Evolutionary conservation across 2,113 vertebrate genomes (phyloP).

Genomic region (Corvus cornix): DNA sequence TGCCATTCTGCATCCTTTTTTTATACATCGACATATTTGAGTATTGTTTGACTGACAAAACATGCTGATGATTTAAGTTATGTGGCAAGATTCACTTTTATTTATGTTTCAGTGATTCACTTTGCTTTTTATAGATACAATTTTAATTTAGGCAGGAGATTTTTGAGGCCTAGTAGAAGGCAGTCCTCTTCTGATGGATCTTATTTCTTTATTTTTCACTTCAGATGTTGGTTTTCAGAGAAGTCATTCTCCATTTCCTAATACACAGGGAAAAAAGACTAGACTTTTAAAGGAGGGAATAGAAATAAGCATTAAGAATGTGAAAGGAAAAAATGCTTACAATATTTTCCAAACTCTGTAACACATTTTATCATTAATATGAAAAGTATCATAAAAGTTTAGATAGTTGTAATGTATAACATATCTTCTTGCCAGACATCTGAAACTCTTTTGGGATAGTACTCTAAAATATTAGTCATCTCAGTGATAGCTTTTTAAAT

Average conservation of each 20-base stretch:
- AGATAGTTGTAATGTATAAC: constrained; percentile 8
- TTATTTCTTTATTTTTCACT: background rate
- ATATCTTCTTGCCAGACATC: constrained; percentile 14
- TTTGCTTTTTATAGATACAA: background rate
- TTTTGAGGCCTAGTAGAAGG: background rate
- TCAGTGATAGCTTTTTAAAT: background rate
- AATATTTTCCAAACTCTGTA: background rate
- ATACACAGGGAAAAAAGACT: background rate
- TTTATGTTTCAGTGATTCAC: background rate
- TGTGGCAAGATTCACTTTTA: background rate
- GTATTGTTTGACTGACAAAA: background rate
- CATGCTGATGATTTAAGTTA: background rate
- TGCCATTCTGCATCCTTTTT: background rate
- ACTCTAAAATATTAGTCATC: background rate
- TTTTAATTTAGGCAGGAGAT: background rate
- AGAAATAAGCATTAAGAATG: background rate
- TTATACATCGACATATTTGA: background rate
- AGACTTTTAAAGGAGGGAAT: background rate
- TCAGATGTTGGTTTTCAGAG: background rate
- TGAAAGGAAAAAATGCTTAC: background rate
- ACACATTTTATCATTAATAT: background rate
- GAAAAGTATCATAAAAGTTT: background rate
- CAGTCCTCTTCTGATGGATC: background rate
- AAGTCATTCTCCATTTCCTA: background rate
- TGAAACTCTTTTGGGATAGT: constrained; percentile 5